phyloP scores from a whole-genome alignment of 2,888 invertebrate species.

The Hirtodrosophila cameraria region DNA sequence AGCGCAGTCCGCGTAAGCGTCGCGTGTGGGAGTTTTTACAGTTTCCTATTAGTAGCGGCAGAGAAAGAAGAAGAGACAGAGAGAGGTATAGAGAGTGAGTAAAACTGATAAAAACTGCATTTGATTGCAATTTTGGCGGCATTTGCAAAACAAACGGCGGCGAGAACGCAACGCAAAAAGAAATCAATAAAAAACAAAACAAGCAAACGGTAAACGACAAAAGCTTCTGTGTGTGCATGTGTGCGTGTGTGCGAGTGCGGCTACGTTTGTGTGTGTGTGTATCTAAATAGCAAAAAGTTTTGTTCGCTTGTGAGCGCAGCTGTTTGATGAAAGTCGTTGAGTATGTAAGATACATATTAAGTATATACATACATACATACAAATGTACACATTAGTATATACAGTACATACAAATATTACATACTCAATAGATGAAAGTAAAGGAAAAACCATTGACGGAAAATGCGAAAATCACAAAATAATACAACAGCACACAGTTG shows the following conservation, averaged over 20 bases:
- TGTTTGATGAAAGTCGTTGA: slow-evolving; percentile 79
- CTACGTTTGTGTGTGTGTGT: slow-evolving; percentile 30
- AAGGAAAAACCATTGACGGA: slow-evolving; percentile 72
- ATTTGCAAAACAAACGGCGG: slow-evolving; percentile 67
- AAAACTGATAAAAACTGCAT: slow-evolving; percentile 72
- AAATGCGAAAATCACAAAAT: slow-evolving; percentile 53
- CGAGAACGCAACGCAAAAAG: slow-evolving; percentile 65
- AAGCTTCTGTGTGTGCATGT: slow-evolving; percentile 19
- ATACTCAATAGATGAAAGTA: slow-evolving; percentile 80
- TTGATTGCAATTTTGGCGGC: slow-evolving; percentile 78
- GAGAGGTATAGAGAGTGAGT: slow-evolving; percentile 15
- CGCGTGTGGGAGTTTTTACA: slow-evolving; percentile 52
- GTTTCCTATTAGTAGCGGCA: slow-evolving; percentile 18
- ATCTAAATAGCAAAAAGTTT: slow-evolving; percentile 47
- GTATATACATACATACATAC: too few species aligned
- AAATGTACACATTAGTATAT: too few species aligned
- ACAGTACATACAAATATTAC: too few species aligned
- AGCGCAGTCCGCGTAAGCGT: slow-evolving; percentile 58
- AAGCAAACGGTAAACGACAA: slow-evolving; percentile 65
- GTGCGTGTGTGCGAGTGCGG: slow-evolving; percentile 5
- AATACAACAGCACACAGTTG: slow-evolving; percentile 36
- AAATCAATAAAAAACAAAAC: slow-evolving; percentile 71
- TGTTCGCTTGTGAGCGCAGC: slow-evolving; percentile 65
- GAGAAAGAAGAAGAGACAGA: neutral
- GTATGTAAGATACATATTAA: too few species aligned